A percentile compares a stretch with the other conserved stretches of the same genome.
Evolutionary conservation across 1,140 invertebrate species (phyloP).

Genomic region (Lepidurus apus): DNA sequence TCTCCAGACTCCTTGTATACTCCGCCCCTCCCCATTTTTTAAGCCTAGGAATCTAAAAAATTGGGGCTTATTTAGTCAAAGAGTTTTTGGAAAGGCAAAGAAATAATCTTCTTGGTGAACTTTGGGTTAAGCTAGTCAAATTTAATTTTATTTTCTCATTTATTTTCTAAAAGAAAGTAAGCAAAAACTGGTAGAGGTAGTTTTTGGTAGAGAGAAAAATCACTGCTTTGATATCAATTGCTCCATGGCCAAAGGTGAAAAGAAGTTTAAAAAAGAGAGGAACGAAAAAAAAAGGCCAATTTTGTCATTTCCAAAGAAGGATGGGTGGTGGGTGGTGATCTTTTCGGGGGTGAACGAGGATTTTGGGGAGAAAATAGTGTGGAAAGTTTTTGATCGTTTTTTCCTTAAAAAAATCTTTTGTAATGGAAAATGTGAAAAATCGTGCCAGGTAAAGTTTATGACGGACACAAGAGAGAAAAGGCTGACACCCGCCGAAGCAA

Average conservation of each 20-base stretch:
- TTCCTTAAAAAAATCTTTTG: too few species aligned
- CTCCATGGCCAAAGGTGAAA: background rate
- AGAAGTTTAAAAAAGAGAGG: background rate
- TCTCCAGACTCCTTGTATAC: conserved; percentile 2
- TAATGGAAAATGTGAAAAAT: too few species aligned
- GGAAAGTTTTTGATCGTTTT: too few species aligned
- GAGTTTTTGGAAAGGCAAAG: background rate
- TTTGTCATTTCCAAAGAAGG: background rate
- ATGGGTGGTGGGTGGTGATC: background rate
- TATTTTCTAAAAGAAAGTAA: background rate
- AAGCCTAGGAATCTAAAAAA: background rate
- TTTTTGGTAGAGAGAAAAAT: background rate
- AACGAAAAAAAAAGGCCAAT: background rate
- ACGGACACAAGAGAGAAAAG: too few species aligned
- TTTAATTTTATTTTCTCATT: background rate
- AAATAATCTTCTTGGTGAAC: background rate
- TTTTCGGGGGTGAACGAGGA: too few species aligned
- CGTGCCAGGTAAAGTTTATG: too few species aligned
- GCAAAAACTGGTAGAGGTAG: background rate
- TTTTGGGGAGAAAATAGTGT: too few species aligned
- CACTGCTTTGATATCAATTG: conserved; percentile 12
- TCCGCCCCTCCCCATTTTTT: conserved; percentile 12
- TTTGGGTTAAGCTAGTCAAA: background rate
- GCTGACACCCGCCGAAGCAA: too few species aligned
- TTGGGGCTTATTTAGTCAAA: conserved; percentile 11